A percentile compares a stretch with the other conserved stretches of the same genome.
These are phyloP conservation scores for Oedothorax gibbosus DNA, from an alignment of 1,140 invertebrate genomes.

Conservation along the genomic window DNA sequence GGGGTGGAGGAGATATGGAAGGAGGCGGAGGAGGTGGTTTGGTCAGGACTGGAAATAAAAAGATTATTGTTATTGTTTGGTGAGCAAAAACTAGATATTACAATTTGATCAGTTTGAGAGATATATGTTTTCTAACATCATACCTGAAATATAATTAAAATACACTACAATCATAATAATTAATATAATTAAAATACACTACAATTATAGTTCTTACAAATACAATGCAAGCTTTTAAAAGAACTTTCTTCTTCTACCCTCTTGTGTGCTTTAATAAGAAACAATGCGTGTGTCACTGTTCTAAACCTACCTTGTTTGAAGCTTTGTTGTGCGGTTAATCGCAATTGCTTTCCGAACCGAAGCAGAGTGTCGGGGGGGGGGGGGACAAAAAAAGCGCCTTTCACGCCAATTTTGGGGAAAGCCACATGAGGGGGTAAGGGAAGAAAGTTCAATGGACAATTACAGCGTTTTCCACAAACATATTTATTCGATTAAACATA, in stretches of 20 bases:
- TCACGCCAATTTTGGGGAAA: no score
- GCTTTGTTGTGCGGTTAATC: not conserved
- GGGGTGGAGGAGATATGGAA: slow-evolving; percentile 5
- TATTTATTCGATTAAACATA: no score
- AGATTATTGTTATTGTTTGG: no score
- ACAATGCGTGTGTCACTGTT: no score
- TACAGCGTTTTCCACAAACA: no score
- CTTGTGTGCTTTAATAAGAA: no score
- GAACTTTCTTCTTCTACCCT: not conserved
- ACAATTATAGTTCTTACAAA: not conserved
- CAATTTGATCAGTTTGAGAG: not conserved
- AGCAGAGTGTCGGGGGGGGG: not conserved
- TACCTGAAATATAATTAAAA: not conserved
- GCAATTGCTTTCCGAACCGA: no score
- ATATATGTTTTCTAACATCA: not conserved
- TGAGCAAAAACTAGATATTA: not conserved
- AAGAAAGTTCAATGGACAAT: no score
- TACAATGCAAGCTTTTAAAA: not conserved
- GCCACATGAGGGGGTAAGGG: no score
- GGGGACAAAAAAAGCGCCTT: no score
- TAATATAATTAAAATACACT: not conserved
- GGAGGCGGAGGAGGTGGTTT: slow-evolving; percentile 53
- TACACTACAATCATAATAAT: not conserved
- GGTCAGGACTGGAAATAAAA: slow-evolving; percentile 34
- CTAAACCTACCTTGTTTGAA: no score